phyloP scores from a whole-genome alignment of 2,888 invertebrate species.

The Apodemia mormo region DNA sequence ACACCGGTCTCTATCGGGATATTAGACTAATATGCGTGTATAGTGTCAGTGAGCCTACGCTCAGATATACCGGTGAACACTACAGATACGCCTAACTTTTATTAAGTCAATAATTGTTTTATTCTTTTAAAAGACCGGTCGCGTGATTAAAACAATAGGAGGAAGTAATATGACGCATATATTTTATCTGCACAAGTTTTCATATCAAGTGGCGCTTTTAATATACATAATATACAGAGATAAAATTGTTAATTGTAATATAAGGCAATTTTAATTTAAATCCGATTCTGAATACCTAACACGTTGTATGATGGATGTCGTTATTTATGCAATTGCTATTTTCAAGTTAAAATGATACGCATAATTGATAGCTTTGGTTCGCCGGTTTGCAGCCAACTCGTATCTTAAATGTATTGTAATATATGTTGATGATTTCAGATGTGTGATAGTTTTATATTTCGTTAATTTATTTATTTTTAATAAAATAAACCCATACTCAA shows the following conservation, averaged over 20 bases:
- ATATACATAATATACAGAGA: background rate
- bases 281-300: conserved; percentile 65
- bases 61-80: no score
- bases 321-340: conserved; percentile 68
- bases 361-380: conserved; percentile 45
- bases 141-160: no score
- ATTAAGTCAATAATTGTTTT: no score
- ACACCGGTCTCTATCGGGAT: no score
- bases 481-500: no score
- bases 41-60: no score
- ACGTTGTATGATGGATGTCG: conserved; percentile 51
- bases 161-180: no score
- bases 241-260: background rate
- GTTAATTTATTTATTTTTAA: background rate
- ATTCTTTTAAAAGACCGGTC: no score
- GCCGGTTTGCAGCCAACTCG: conserved; percentile 5
- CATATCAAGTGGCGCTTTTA: no score
- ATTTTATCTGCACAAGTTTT: no score
- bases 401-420: conserved; percentile 3
- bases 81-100: no score
- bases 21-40: no score
- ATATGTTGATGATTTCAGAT: background rate
- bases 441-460: background rate
- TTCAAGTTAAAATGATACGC: conserved; percentile 56
- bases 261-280: conserved; percentile 56